phyloP scores from a whole-genome alignment of 2,113 vertebrate species.

The Ochotona curzoniae region DNA sequence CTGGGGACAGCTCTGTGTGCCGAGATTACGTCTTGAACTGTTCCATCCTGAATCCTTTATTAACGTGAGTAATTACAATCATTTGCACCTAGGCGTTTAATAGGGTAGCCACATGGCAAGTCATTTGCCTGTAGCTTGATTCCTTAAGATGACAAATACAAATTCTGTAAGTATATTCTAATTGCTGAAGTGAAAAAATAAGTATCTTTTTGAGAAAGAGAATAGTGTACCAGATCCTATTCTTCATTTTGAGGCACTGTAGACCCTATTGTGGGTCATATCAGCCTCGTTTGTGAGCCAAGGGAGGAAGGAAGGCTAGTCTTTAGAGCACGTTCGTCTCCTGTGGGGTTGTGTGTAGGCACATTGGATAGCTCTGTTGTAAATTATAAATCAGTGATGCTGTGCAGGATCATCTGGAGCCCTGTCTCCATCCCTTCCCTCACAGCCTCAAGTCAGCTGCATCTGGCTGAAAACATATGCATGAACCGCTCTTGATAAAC shows the following conservation, averaged over 20 bases:
- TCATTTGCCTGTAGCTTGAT: background rate
- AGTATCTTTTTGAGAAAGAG: background rate
- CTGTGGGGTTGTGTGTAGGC: background rate
- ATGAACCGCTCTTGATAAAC: background rate
- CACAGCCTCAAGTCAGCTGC: background rate
- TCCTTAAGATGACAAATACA: conserved; percentile 37
- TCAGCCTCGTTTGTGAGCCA: conserved; percentile 28
- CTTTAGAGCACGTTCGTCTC: background rate
- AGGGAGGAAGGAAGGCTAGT: background rate
- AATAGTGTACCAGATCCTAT: background rate
- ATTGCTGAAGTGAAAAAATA: background rate
- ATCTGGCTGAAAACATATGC: conserved; percentile 16
- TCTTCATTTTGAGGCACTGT: background rate
- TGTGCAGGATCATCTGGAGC: background rate
- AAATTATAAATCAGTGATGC: background rate
- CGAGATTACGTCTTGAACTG: conserved; percentile 98
- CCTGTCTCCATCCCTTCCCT: background rate
- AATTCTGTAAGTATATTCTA: background rate
- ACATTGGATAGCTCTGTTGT: background rate
- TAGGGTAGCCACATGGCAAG: background rate
- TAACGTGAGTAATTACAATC: conserved; percentile 90
- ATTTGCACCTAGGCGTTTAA: background rate
- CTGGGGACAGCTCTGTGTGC: conserved; percentile 97
- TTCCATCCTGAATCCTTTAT: conserved; percentile 95
- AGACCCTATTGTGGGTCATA: background rate